phyloP scores from a whole-genome alignment of 2,888 invertebrate genomes.

The Lottia scabra region DNA sequence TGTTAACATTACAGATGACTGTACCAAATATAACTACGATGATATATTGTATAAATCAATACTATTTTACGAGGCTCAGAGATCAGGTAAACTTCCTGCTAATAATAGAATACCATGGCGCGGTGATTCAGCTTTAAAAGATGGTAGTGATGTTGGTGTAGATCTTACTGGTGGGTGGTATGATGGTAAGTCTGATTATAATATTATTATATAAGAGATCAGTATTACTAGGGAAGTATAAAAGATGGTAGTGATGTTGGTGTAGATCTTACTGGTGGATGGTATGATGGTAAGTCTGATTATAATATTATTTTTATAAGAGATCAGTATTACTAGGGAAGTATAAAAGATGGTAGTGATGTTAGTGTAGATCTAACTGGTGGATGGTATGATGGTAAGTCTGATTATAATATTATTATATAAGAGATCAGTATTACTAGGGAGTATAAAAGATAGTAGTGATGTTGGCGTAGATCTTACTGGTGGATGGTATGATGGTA shows the following conservation, averaged over 20 bases:
- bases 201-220: too few relatives aligned
- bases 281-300: conserved; percentile 1
- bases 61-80: conserved; percentile 64
- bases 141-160: conserved; percentile 55
- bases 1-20: conserved; percentile 23
- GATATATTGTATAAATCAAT: conserved; percentile 58
- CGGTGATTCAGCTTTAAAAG: conserved; percentile 58
- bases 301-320: too few relatives aligned
- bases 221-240: background rate
- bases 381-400: too few relatives aligned
- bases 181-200: conserved; percentile 51
- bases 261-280: background rate
- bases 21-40: conserved; percentile 46
- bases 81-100: conserved; percentile 61
- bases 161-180: conserved; percentile 66
- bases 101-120: conserved; percentile 61
- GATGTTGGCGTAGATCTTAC: too few relatives aligned
- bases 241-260: background rate
- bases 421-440: too few relatives aligned
- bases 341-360: background rate
- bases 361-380: too few relatives aligned
- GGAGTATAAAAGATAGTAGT: too few relatives aligned
- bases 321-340: background rate
- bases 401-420: too few relatives aligned
- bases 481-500: too few relatives aligned